A percentile compares a stretch with the other conserved stretches of the same genome.
These are phyloP conservation scores for Limonius californicus DNA, from an alignment of 1,140 invertebrate species.

Conservation along the genomic window DNA sequence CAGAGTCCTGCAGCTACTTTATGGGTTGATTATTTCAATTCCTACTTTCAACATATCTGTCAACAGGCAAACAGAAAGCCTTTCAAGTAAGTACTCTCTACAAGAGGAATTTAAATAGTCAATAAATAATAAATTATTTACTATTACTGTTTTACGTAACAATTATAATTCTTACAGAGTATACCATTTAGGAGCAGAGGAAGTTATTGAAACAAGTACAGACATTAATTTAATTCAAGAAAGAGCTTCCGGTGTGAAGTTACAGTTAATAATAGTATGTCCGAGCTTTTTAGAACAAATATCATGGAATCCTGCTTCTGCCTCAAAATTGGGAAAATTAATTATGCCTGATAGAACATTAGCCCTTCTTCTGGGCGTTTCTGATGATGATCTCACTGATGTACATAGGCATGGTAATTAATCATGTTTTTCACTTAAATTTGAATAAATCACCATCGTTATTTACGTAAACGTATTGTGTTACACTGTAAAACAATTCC, in stretches of 20 bases:
- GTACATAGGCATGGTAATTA: conserved; percentile 52
- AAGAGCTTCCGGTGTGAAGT: conserved; percentile 59
- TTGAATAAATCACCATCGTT: conserved; percentile 31
- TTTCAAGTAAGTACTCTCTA: conserved; percentile 40
- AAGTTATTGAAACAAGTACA: conserved; percentile 53
- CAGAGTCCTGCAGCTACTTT: conserved; percentile 68
- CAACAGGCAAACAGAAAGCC: conserved; percentile 54
- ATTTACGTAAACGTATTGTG: not conserved
- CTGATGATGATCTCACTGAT: conserved; percentile 58
- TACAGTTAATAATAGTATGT: conserved; percentile 77
- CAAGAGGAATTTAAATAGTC: too few relatives aligned
- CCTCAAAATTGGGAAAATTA: conserved; percentile 56
- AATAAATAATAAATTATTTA: too few relatives aligned
- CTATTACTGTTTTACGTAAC: not conserved
- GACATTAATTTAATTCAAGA: conserved; percentile 54
- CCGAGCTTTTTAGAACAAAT: conserved; percentile 65
- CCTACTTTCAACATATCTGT: conserved; percentile 78
- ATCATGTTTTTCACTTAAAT: too few relatives aligned
- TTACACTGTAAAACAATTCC: conserved; percentile 17
- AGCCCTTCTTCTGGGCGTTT: conserved; percentile 73
- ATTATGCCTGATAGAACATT: conserved; percentile 68
- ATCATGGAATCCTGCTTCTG: conserved; percentile 52
- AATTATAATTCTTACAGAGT: conserved; percentile 54
- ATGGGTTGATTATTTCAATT: conserved; percentile 76
- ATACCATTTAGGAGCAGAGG: conserved; percentile 67